A percentile compares a stretch with the other conserved stretches of the same genome.
Conservation (phyloP, 1,140 invertebrate genomes). For the Asbolus verrucosus region DNA sequence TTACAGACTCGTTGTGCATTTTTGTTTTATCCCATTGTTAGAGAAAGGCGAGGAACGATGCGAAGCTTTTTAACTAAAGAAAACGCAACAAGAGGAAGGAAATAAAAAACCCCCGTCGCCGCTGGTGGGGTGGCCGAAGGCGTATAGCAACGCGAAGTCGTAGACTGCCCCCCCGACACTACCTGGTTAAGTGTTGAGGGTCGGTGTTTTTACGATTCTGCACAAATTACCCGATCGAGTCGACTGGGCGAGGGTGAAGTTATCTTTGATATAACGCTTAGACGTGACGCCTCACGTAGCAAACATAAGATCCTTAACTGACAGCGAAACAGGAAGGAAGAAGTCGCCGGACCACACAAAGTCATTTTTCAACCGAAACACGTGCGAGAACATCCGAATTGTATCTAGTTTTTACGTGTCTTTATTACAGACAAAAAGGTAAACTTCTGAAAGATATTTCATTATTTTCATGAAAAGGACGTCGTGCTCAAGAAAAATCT, state of each 20-base stretch:
- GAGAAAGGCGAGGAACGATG: conserved; percentile 6
- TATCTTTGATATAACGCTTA: neutral
- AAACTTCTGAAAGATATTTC: neutral
- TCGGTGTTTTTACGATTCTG: conserved; percentile 23
- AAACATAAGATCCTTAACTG: neutral
- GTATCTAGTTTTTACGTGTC: conserved; percentile 4
- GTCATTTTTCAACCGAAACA: conserved; percentile 1
- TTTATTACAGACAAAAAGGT: conserved; percentile 11
- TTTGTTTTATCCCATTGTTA: conserved; percentile 27
- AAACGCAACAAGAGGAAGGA: conserved; percentile 24
- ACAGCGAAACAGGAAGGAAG: neutral
- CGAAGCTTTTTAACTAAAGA: conserved; percentile 27
- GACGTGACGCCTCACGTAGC: too few relatives aligned
- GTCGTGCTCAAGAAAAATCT: neutral
- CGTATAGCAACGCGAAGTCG: neutral
- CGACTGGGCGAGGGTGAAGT: neutral
- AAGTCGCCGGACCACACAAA: neutral
- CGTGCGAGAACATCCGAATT: neutral
- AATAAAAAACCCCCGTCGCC: conserved; percentile 13
- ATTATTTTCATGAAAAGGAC: neutral
- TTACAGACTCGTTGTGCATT: conserved; percentile 18
- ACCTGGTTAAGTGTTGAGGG: conserved; percentile 27
- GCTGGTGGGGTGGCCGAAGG: neutral
- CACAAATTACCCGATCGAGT: conserved; percentile 4
- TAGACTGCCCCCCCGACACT: conserved; percentile 9